Evolutionary conservation across 2,888 invertebrate genomes (phyloP).

Genomic region (Ophion slaviceki): DNA sequence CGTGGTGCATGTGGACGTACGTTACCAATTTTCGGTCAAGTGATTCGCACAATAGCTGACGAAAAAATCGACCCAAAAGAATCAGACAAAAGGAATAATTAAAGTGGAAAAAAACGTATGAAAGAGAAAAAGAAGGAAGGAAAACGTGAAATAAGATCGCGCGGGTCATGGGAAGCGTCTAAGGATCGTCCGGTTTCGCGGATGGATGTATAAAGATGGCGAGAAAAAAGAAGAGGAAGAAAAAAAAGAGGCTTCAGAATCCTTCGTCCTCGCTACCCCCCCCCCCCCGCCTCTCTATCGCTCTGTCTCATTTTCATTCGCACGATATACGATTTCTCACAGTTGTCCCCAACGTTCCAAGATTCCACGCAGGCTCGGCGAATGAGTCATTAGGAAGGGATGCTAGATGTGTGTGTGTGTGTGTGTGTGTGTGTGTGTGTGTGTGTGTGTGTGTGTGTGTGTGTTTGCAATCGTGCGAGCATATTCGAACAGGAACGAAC

Average conservation of each 20-base stretch:
- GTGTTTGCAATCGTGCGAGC: slow-evolving; percentile 21
- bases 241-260: slow-evolving; percentile 36
- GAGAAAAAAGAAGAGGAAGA: slow-evolving; percentile 38
- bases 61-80: slow-evolving; percentile 27
- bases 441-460: too few species aligned
- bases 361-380: slow-evolving; percentile 24
- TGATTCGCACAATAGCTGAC: slow-evolving; percentile 55
- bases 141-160: slow-evolving; percentile 54
- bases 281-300: neutral
- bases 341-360: slow-evolving; percentile 41
- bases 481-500: slow-evolving; percentile 31
- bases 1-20: neutral
- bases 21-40: slow-evolving; percentile 13
- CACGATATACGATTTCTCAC: slow-evolving; percentile 63
- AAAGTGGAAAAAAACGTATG: slow-evolving; percentile 3
- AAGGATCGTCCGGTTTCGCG: slow-evolving; percentile 54
- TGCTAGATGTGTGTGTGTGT: neutral
- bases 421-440: too few species aligned
- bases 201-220: slow-evolving; percentile 23
- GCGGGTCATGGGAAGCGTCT: slow-evolving; percentile 61
- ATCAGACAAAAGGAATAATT: neutral
- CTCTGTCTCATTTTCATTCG: slow-evolving; percentile 54
- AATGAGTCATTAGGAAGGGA: slow-evolving; percentile 53
- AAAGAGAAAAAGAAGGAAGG: slow-evolving; percentile 24
- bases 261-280: slow-evolving; percentile 32